Base-by-base conservation (phyloP, 2,797 vertebrate species). In the Nannoperca australis region DNA sequence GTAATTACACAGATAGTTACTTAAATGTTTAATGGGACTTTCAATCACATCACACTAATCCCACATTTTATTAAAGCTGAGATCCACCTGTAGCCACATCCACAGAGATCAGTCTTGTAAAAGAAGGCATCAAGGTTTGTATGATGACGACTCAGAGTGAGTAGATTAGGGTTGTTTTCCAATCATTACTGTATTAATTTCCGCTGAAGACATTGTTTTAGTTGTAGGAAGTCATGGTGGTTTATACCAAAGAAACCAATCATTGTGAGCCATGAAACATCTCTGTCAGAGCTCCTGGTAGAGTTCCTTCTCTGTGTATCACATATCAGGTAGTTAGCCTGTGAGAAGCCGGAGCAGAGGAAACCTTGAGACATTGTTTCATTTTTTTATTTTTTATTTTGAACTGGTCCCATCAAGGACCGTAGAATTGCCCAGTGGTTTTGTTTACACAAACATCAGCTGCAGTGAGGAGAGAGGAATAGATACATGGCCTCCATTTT, bases 211-310 rank as follows among this genome's bases (percentile, higher is more conserved):
- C 18, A 66, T 73, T 60, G 3, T 78, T 56, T 73, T 69, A 77
- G 59, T 82, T 73, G 54, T 84, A 78, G 66, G 75, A 81, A 78
- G 56, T 76, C 73, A 72, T 56, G 75, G 79, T 91, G 85, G 85
- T 93, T 90, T 86, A 95, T 93, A 93, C 95, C 95, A 96, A 96
- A 96, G 94, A 95, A 91, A 84, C 85, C 82, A 73, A 66, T 86
- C 84, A 84, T 90, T 91, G 85, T 89, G 89, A 91, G 72, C 85
- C 87, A 84, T 84, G 74, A 85, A 77, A 72, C 87, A 65, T 87
- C 64, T 76, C 64, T 32, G 58, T 67, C 24, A 38, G 74, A 82
- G 73, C 84, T 84, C 79, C 73, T 36, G 49, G 69, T 56, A 4
- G 76, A 83, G 84, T 56, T 64, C 14, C 40, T 64, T 70, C 59